phyloP scores from a whole-genome alignment of 2,113 vertebrate genomes.

The Kryptolebias marmoratus region DNA sequence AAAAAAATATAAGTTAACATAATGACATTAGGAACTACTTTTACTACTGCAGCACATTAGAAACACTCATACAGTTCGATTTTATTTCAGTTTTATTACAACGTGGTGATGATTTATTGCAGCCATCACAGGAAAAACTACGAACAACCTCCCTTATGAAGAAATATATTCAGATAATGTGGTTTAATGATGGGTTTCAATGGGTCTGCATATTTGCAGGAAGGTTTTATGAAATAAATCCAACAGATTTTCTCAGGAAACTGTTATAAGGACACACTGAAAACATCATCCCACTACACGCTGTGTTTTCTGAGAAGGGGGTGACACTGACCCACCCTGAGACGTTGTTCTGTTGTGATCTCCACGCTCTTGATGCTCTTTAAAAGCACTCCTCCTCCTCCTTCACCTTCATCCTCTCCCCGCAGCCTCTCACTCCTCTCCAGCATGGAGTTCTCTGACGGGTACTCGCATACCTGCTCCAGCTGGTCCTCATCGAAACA shows the following conservation, averaged over 20 bases:
- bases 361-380: slow-evolving; percentile 44
- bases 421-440: slow-evolving; percentile 30
- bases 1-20: too few relatives aligned
- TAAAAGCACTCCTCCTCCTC: slow-evolving; percentile 22
- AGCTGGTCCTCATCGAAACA: slow-evolving; percentile 77
- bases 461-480: slow-evolving; percentile 81
- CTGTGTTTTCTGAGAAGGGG: slow-evolving; percentile 59
- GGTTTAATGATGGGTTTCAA: too few relatives aligned
- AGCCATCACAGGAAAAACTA: too few relatives aligned
- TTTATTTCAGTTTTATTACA: too few relatives aligned
- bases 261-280: neutral
- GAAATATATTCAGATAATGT: too few relatives aligned
- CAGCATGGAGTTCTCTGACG: slow-evolving; percentile 71
- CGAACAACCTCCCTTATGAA: too few relatives aligned
- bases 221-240: neutral
- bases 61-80: too few relatives aligned
- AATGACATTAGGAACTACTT: too few relatives aligned
- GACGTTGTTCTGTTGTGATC: slow-evolving; percentile 37
- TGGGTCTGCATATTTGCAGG: neutral
- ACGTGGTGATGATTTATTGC: too few relatives aligned
- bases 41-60: too few relatives aligned
- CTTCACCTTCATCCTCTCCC: slow-evolving; percentile 32
- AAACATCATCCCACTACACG: slow-evolving; percentile 25
- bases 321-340: slow-evolving; percentile 79
- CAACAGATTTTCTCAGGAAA: too few relatives aligned